phyloP scores from a whole-genome alignment of 2,797 vertebrate genomes.

The Ptychadena robeensis region DNA sequence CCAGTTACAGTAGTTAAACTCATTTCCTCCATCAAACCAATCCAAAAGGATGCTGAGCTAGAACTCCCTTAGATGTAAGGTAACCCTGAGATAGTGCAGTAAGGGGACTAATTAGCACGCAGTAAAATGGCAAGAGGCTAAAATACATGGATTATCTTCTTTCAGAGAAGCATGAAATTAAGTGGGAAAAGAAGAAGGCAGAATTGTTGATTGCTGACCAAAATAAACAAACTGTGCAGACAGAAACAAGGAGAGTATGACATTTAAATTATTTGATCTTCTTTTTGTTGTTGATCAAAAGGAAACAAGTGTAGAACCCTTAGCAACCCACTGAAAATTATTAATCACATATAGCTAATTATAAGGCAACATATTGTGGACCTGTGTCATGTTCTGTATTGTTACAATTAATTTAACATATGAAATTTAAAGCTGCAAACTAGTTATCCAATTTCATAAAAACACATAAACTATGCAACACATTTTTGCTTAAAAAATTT shows the following conservation, averaged over 20 bases:
- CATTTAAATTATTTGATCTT: conserved; percentile 60
- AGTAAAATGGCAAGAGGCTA: conserved; percentile 48
- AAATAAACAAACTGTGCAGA: conserved; percentile 61
- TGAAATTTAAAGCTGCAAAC: too few relatives aligned
- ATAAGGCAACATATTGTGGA: not conserved
- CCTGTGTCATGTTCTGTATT: not conserved
- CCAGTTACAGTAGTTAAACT: conserved; percentile 69
- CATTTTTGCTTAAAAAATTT: too few relatives aligned
- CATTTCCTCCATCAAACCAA: conserved; percentile 69
- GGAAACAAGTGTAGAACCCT: conserved; percentile 12
- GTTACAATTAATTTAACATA: too few relatives aligned
- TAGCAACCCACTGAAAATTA: conserved; percentile 29
- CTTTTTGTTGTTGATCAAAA: conserved; percentile 57
- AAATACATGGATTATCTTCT: conserved; percentile 53
- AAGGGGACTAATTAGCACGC: conserved; percentile 57
- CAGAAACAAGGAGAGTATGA: conserved; percentile 15
- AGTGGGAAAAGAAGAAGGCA: conserved; percentile 44
- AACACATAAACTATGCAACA: too few relatives aligned
- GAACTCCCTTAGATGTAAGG: conserved; percentile 45
- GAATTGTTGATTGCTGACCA: conserved; percentile 57
- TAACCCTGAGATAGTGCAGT: conserved; percentile 44
- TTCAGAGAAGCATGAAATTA: conserved; percentile 64
- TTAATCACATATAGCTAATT: not conserved
- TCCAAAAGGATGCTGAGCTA: conserved; percentile 3
- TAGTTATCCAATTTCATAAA: too few relatives aligned